These are phyloP conservation scores for Drosophila nikananu DNA, from an alignment of 1,140 invertebrate species.

Conservation along the genomic window DNA sequence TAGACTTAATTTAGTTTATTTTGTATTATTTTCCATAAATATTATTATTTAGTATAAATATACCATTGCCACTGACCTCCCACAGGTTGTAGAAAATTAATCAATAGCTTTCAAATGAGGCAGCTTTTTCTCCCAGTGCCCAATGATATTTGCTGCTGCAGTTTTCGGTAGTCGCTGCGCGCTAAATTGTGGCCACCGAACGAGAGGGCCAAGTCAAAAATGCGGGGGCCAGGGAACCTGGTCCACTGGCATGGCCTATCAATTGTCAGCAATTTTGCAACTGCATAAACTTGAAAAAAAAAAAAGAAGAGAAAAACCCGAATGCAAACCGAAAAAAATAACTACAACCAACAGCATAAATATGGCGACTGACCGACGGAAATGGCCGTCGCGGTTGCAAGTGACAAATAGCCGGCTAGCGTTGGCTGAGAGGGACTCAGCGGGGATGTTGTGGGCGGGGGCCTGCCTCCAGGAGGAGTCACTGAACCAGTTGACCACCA, in stretches of 20 bases:
- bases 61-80: not conserved
- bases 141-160: constrained; percentile 29
- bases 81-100: not conserved
- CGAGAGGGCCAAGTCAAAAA: constrained; percentile 35
- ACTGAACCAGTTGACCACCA: constrained; percentile 64
- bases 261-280: constrained; percentile 73
- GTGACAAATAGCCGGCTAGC: constrained; percentile 74
- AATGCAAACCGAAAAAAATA: constrained; percentile 30
- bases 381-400: constrained; percentile 74
- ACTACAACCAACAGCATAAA: constrained; percentile 35
- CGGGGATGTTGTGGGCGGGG: not conserved
- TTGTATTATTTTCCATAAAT: too few relatives aligned
- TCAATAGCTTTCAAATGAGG: too few relatives aligned
- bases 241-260: constrained; percentile 59
- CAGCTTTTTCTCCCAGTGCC: constrained; percentile 9
- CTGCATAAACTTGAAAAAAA: constrained; percentile 51
- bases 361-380: constrained; percentile 55
- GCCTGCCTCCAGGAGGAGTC: constrained; percentile 11
- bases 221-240: constrained; percentile 8
- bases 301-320: not conserved
- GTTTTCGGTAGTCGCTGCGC: constrained; percentile 75
- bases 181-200: constrained; percentile 75
- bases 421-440: constrained; percentile 34
- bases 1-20: not conserved
- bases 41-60: too few relatives aligned